phyloP scores from a whole-genome alignment of 2,888 invertebrate species.

The Hoplodrina ambigua region DNA sequence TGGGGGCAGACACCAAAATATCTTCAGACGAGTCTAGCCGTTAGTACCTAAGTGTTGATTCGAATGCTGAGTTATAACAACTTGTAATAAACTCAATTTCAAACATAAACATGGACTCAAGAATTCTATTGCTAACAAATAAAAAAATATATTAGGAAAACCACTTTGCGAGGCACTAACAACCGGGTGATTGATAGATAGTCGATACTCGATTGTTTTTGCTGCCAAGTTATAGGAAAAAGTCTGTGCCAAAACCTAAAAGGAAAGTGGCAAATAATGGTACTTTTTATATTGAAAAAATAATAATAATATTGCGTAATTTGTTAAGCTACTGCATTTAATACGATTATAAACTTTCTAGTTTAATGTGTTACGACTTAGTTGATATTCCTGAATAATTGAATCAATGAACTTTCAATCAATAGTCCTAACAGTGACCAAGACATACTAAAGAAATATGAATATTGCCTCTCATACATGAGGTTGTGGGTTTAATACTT shows the following conservation, averaged over 20 bases:
- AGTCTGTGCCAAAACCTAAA: neutral
- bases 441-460: too few relatives aligned
- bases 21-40: neutral
- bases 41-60: slow-evolving; percentile 1
- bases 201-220: slow-evolving; percentile 38
- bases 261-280: slow-evolving; percentile 13
- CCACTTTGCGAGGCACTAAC: slow-evolving; percentile 19
- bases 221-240: slow-evolving; percentile 21
- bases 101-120: neutral
- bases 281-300: slow-evolving; percentile 6
- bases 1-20: slow-evolving; percentile 17
- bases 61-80: neutral
- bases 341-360: too few relatives aligned
- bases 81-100: slow-evolving; percentile 1
- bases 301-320: too few relatives aligned
- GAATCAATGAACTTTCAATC: too few relatives aligned
- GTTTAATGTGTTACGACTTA: too few relatives aligned
- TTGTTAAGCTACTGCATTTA: too few relatives aligned
- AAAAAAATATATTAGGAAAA: slow-evolving; percentile 1
- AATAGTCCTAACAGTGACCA: too few relatives aligned
- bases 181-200: slow-evolving; percentile 27
- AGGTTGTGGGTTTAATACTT: too few relatives aligned
- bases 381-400: too few relatives aligned
- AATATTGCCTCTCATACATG: too few relatives aligned
- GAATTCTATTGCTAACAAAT: neutral